phyloP scores from a whole-genome alignment of 2,888 invertebrate species.

The Thalpophila matura region DNA sequence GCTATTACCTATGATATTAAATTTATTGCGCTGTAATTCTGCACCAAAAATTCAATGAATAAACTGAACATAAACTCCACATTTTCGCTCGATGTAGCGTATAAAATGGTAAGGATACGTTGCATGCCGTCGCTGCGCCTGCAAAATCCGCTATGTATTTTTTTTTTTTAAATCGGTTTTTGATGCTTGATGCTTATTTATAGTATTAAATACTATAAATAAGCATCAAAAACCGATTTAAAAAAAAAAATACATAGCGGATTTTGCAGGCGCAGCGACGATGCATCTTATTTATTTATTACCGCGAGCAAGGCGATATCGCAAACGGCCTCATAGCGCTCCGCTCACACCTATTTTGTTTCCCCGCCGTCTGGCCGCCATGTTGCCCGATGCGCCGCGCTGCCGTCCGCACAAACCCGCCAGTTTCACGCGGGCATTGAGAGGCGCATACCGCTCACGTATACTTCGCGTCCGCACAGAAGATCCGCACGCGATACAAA shows the following conservation, averaged over 20 bases:
- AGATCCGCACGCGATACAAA: conserved; percentile 69
- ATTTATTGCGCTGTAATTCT: conserved; percentile 24
- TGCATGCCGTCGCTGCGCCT: too few relatives aligned
- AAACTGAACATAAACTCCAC: conserved; percentile 14
- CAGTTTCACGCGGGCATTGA: conserved; percentile 87
- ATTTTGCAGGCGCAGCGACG: too few relatives aligned
- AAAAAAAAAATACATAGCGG: too few relatives aligned
- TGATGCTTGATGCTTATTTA: too few relatives aligned
- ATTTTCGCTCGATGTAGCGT: conserved; percentile 14
- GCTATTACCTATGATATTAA: conserved; percentile 18
- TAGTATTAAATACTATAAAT: too few relatives aligned
- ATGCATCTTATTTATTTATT: conserved; percentile 87
- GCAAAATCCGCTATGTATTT: too few relatives aligned
- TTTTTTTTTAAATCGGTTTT: too few relatives aligned
- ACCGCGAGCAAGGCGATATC: conserved; percentile 82
- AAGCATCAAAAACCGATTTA: too few relatives aligned
- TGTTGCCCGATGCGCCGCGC: conserved; percentile 78
- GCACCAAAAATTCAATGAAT: conserved; percentile 17
- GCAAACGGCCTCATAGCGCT: conserved; percentile 70
- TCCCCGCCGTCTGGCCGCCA: conserved; percentile 80
- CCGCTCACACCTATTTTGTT: conserved; percentile 82
- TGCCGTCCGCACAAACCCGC: conserved; percentile 74
- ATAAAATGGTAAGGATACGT: conserved; percentile 51
- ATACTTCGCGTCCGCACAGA: conserved; percentile 67
- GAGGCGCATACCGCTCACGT: conserved; percentile 76